A percentile compares a stretch with the other conserved stretches of the same genome.
phyloP scores from a whole-genome alignment of 2,888 invertebrate genomes.

The Actias luna region DNA sequence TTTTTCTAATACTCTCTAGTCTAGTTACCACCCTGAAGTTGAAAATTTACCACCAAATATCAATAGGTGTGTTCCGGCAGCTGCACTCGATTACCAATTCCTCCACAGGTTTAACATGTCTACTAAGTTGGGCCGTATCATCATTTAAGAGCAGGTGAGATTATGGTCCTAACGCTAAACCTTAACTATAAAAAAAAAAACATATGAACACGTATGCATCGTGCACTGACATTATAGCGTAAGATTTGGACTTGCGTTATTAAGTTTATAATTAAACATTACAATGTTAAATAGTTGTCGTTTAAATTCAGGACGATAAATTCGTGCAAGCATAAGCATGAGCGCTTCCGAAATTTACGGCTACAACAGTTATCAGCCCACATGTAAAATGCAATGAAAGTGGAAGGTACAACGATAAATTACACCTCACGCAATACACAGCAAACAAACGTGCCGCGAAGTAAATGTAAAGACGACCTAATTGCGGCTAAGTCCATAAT shows the following conservation, averaged over 20 bases:
- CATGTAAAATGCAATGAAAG: slow-evolving; percentile 1
- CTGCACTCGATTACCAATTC: too few relatives aligned
- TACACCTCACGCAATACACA: slow-evolving; percentile 10
- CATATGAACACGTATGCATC: neutral
- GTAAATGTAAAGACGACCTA: slow-evolving; percentile 48
- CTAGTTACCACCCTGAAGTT: too few relatives aligned
- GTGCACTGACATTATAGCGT: neutral
- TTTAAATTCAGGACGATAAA: neutral
- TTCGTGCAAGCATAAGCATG: neutral
- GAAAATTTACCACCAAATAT: too few relatives aligned
- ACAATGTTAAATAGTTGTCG: neutral
- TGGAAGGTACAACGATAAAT: slow-evolving; percentile 6
- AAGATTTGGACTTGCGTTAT: neutral
- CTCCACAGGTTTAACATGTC: too few relatives aligned
- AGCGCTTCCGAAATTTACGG: neutral
- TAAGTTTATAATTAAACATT: neutral
- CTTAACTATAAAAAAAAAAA: too few relatives aligned
- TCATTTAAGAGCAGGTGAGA: too few relatives aligned
- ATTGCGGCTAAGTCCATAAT: slow-evolving; percentile 56
- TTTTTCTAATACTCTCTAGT: too few relatives aligned
- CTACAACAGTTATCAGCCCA: neutral
- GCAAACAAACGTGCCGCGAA: slow-evolving; percentile 23
- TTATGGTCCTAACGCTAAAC: too few relatives aligned
- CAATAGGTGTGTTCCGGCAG: too few relatives aligned
- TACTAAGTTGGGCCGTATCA: too few relatives aligned